A percentile compares a stretch with the other conserved stretches of the same genome.
Evolutionary conservation across 2,888 invertebrate species (phyloP).

Genomic region (Chromoteleia sp.): DNA sequence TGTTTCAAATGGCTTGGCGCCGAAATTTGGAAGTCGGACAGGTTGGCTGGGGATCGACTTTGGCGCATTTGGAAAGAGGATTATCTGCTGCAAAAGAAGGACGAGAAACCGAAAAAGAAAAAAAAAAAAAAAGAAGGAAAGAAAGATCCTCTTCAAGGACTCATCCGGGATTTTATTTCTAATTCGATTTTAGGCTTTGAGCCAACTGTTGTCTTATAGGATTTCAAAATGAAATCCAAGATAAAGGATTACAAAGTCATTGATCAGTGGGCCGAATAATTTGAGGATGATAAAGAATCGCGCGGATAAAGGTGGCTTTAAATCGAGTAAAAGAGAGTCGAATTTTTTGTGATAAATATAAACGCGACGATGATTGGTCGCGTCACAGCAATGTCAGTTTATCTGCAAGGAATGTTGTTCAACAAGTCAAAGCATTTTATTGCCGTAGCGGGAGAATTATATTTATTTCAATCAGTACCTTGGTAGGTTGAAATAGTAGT

Average conservation of each 20-base stretch:
- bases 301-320: neutral
- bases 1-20: slow-evolving; percentile 45
- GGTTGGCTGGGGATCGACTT: slow-evolving; percentile 15
- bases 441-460: too few relatives aligned
- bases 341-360: too few relatives aligned
- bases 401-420: too few relatives aligned
- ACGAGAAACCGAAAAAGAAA: slow-evolving; percentile 31
- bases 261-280: slow-evolving; percentile 42
- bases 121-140: slow-evolving; percentile 22
- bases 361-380: too few relatives aligned
- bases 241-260: slow-evolving; percentile 49
- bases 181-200: slow-evolving; percentile 50
- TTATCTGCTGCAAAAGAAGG: slow-evolving; percentile 36
- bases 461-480: too few relatives aligned
- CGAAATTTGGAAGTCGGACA: slow-evolving; percentile 19
- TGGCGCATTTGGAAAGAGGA: slow-evolving; percentile 37
- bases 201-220: slow-evolving; percentile 62
- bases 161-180: slow-evolving; percentile 55
- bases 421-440: too few relatives aligned
- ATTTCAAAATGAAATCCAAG: slow-evolving; percentile 60
- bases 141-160: slow-evolving; percentile 14
- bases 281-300: slow-evolving; percentile 2
- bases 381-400: too few relatives aligned
- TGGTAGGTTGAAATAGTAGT: too few relatives aligned
- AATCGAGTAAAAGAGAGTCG: neutral